Conservation (phyloP, 2,888 invertebrate species). For the Smittia aterrima region DNA sequence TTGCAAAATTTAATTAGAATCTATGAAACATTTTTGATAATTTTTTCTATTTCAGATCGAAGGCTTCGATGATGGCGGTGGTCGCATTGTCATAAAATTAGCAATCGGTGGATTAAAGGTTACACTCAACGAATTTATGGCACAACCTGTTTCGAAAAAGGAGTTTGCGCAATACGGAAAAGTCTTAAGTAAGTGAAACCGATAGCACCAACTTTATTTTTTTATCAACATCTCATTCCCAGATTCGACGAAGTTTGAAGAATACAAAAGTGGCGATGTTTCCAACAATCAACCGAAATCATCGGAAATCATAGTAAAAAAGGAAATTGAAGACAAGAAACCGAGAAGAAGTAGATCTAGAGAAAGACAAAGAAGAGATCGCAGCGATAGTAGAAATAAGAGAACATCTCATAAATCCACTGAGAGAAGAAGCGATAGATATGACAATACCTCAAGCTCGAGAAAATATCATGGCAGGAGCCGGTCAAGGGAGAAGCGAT, state of each 20-base stretch:
- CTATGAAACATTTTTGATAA: no score
- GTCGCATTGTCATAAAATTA: conserved; percentile 73
- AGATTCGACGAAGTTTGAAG: conserved; percentile 71
- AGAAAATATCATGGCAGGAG: conserved; percentile 25
- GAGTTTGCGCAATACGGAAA: conserved; percentile 80
- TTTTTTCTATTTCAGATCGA: conserved; percentile 59
- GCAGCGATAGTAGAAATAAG: not conserved
- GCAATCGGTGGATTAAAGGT: conserved; percentile 65
- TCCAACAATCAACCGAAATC: not conserved
- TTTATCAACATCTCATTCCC: conserved; percentile 46
- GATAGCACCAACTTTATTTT: not conserved
- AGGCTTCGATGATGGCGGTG: conserved; percentile 79
- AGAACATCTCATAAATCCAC: no score
- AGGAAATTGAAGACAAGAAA: conserved; percentile 8
- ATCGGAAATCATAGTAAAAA: conserved; percentile 11
- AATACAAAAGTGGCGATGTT: conserved; percentile 57
- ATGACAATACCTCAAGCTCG: conserved; percentile 3
- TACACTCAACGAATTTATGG: conserved; percentile 74
- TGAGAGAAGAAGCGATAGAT: not conserved
- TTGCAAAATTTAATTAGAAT: not conserved
- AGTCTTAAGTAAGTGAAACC: conserved; percentile 74
- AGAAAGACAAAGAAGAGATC: not conserved
- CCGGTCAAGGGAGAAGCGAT: conserved; percentile 14
- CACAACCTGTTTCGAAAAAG: conserved; percentile 72
- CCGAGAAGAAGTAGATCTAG: conserved; percentile 44